Evolutionary conservation across 1,140 invertebrate genomes (phyloP), one percentile per base, ranked within the genome.

Genomic region (Dinothrombium tinctorium): DNA sequence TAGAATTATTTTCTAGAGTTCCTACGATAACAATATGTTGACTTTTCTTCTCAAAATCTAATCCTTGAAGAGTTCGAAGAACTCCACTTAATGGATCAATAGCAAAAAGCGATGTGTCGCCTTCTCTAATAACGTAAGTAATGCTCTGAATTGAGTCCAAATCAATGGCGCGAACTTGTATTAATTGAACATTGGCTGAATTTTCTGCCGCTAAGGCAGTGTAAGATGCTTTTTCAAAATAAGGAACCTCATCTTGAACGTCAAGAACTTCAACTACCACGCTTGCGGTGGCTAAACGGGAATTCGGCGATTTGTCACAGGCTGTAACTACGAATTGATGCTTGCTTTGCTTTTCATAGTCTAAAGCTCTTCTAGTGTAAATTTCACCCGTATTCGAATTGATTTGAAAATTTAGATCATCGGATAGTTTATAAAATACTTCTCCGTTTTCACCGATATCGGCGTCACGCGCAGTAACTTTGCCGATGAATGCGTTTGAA

Each of bases 161-260:
- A 43, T 54, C 53, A 4, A 43, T 41, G 11, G 53, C 53, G 47
- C 48, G 19, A 36, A 87, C 77, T 58, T 73, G 71, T 21, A 73
- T 67, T 21, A 89, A 70, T 42, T 71, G 65, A 48, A 69, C 68
- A 53, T 82, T 72, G 0, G 72, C 66, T 25, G 71, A 63, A 56
- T 84, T 86, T 62, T 90, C 83, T 4, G 76, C 75, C 12, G 89
- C 74, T 24, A 62, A 66, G 2, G 73, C 71, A 52, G 74, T 70
- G 47, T 87, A 83, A 2, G 66, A 56, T 0, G 66, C 60, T 44
- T 72, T 66, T 46, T 64, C 66, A 54, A 90, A 90, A 7, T 73
- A 21, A 0, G 84, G 84, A 19, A 74, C 59, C 56, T 89, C 81
- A 55, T 87, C 81, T 21, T 78, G 71, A 1, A 75, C 58, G 56